Base-by-base conservation (phyloP, 2,888 invertebrate genomes). In the Heliconius aoede region DNA sequence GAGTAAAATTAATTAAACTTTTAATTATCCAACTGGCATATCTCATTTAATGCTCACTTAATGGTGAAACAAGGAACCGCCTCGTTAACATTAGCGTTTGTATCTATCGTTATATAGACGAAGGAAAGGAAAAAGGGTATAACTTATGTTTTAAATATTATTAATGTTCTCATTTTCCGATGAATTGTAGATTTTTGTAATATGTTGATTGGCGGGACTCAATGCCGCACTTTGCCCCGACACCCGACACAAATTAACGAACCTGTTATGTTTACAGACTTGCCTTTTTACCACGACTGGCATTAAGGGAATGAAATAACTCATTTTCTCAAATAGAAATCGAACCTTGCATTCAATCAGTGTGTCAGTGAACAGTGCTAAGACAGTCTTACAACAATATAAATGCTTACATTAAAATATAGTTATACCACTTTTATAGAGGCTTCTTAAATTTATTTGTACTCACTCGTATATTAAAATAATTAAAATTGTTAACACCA, bases 11-110 rank as follows among this genome's bases (percentile, higher is more conserved):
- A 69, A 69, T 69, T 69, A 69, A 55, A 32, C 69, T 55, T 69
- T 69, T 69, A 69, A 69, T 55, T 69, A 69, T 69, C 69, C 69
- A 55, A 24, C 69, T 32, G 28, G 69, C 55, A 69, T 65, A 65
- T 69, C 69, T 69, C 55, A 69, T 69, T 75, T 74, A 36, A 74
- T 40, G 24, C 32, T 67, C 36, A 67, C 40, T 67, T 73, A 73
- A 76, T 73, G 76, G 65, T 77, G 68, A 62, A 77, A 73, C 71
- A 73, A 71, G 62, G 64, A 74, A 40, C 40, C 73, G 83, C 81
- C 83, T 83, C 84, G 83, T 84, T 84, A 84, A 83, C 83, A 83
- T 81, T 84, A 80, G 83, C 83, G 80, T 81, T 76, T 78, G 83
- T 84, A 83, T 83, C 81, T 81, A 82, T 78, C 74, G 80, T 83